Evolutionary conservation across 2,888 invertebrate genomes (phyloP).

Genomic region (Abscondita cerata): DNA sequence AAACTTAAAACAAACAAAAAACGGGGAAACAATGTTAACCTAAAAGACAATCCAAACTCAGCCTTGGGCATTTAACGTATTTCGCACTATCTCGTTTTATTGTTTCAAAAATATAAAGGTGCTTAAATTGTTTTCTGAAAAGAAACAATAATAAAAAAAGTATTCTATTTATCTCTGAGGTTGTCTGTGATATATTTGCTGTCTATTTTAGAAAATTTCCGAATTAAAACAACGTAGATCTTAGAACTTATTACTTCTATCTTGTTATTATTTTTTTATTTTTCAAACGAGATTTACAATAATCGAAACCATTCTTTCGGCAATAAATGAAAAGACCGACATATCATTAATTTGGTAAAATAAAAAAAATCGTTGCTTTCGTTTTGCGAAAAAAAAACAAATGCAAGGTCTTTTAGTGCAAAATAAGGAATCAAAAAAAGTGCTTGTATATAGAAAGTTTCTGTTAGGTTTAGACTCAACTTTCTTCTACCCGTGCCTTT

Average conservation of each 20-base stretch:
- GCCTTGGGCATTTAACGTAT: conserved; percentile 37
- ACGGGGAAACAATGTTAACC: conserved; percentile 31
- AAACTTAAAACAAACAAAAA: background rate
- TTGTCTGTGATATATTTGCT: conserved; percentile 33
- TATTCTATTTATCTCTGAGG: conserved; percentile 29
- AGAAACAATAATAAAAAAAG: conserved; percentile 29
- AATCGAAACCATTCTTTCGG: too few relatives aligned
- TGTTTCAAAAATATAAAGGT: background rate
- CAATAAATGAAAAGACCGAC: too few relatives aligned
- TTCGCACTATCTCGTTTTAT: conserved; percentile 10
- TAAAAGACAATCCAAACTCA: conserved; percentile 43
- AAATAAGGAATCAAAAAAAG: conserved; percentile 21
- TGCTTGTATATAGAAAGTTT: conserved; percentile 44
- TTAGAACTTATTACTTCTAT: conserved; percentile 7
- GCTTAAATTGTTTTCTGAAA: conserved; percentile 6
- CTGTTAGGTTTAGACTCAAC: conserved; percentile 18
- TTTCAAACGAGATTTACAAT: background rate
- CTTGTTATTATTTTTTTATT: conserved; percentile 7
- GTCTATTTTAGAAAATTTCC: conserved; percentile 31
- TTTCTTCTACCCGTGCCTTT: conserved; percentile 58
- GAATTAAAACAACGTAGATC: conserved; percentile 23
- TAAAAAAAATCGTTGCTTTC: background rate
- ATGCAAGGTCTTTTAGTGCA: background rate
- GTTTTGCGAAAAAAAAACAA: background rate
- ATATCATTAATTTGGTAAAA: background rate